phyloP scores from a whole-genome alignment of 53 echinoderm and acorn worm species.

The Stichopus horrens region DNA sequence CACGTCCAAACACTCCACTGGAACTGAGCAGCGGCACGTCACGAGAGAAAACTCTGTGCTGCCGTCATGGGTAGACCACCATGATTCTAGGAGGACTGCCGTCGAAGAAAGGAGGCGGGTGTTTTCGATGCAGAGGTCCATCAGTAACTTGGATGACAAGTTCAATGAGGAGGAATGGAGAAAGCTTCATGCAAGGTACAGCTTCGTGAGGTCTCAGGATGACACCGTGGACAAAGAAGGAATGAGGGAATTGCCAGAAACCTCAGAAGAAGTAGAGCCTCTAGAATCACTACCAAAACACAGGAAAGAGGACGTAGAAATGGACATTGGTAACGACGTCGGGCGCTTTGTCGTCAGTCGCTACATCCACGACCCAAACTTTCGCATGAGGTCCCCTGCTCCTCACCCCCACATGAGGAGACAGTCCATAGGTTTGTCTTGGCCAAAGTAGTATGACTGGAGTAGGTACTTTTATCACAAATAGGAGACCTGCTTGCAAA shows the following conservation, averaged over 20 bases:
- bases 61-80: neutral
- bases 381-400: constrained; percentile 4
- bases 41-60: neutral
- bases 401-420: constrained; percentile 17
- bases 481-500: too few relatives aligned
- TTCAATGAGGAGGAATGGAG: constrained; percentile 40
- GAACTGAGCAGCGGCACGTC: neutral
- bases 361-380: constrained; percentile 26
- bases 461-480: neutral
- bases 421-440: neutral
- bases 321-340: neutral
- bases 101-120: constrained; percentile 5
- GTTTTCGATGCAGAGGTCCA: constrained; percentile 18
- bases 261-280: neutral
- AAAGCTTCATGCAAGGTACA: constrained; percentile 39
- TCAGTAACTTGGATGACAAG: constrained; percentile 32
- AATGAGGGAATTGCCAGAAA: neutral
- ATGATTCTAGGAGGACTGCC: neutral
- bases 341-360: constrained; percentile 19
- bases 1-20: neutral
- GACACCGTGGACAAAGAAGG: neutral
- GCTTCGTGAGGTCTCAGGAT: neutral
- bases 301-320: constrained; percentile 8
- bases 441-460: neutral
- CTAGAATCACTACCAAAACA: neutral